Percentiles rank a stretch among this genome's conserved stretches.
Conservation (phyloP, 2,797 vertebrate species). For the Cetoscarus ocellatus region DNA sequence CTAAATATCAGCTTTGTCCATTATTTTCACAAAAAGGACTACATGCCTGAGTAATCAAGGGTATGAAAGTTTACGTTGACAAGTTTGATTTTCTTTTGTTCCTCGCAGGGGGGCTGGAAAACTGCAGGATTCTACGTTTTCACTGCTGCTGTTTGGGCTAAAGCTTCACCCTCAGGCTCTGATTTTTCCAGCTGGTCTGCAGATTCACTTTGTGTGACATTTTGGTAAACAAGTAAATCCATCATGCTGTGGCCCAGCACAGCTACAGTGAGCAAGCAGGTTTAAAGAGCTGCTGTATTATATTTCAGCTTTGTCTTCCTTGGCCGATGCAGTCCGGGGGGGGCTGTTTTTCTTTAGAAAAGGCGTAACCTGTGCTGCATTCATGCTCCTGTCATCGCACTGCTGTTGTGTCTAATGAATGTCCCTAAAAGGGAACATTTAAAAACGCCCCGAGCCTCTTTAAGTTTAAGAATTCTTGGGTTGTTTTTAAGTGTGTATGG, state of each 20-base stretch:
- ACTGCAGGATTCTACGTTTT: too few relatives aligned
- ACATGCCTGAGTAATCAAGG: too few relatives aligned
- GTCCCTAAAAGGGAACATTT: not conserved
- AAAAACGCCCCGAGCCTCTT: not conserved
- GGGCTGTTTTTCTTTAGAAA: not conserved
- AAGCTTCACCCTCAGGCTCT: too few relatives aligned
- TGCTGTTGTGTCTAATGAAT: too few relatives aligned
- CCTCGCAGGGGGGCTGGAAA: too few relatives aligned
- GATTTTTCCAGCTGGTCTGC: not conserved
- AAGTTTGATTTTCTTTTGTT: too few relatives aligned
- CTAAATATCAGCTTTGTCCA: not conserved
- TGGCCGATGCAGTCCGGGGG: too few relatives aligned
- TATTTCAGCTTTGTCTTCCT: not conserved
- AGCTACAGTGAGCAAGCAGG: not conserved
- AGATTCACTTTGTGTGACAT: not conserved
- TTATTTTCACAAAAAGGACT: not conserved
- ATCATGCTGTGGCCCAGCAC: not conserved
- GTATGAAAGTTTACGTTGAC: too few relatives aligned
- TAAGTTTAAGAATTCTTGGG: not conserved
- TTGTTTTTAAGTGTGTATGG: not conserved
- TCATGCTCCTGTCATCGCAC: too few relatives aligned
- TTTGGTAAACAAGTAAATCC: conserved; percentile 15
- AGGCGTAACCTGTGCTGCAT: not conserved
- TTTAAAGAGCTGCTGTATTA: too few relatives aligned
- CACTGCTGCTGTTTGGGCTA: not conserved